A percentile compares a stretch with the other conserved stretches of the same genome.
Evolutionary conservation across 2,888 invertebrate genomes (phyloP).

Genomic region (Drosophila multiciliata): DNA sequence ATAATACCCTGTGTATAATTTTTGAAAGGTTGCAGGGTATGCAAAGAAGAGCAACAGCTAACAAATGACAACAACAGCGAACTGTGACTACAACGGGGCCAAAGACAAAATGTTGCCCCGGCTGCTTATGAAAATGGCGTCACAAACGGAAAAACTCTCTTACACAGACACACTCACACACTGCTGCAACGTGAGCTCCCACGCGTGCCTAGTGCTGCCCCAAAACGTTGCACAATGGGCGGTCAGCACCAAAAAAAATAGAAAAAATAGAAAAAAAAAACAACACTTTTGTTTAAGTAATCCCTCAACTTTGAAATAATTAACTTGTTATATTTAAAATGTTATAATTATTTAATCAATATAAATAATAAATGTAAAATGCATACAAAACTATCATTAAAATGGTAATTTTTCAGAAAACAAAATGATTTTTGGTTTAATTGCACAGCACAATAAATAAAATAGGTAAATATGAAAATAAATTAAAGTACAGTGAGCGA

Average conservation of each 20-base stretch:
- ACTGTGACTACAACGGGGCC: conserved; percentile 37
- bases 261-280: conserved; percentile 8
- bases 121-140: conserved; percentile 77
- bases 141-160: conserved; percentile 58
- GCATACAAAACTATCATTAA: neutral
- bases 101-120: conserved; percentile 66
- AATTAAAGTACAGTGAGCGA: neutral
- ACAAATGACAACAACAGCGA: conserved; percentile 16
- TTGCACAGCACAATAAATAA: neutral
- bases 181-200: conserved; percentile 55
- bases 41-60: conserved; percentile 34
- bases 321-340: neutral
- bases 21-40: neutral
- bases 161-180: neutral
- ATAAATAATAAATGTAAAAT: neutral
- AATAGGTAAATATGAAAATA: neutral
- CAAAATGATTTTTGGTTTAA: neutral
- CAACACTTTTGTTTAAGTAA: conserved; percentile 6
- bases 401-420: neutral
- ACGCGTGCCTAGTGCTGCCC: conserved; percentile 56
- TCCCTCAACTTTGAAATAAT: neutral
- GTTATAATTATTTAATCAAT: neutral
- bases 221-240: conserved; percentile 64
- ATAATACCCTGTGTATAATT: neutral
- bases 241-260: neutral